Base-by-base conservation (phyloP, 2,113 vertebrate genomes). In the Tor tambroides region DNA sequence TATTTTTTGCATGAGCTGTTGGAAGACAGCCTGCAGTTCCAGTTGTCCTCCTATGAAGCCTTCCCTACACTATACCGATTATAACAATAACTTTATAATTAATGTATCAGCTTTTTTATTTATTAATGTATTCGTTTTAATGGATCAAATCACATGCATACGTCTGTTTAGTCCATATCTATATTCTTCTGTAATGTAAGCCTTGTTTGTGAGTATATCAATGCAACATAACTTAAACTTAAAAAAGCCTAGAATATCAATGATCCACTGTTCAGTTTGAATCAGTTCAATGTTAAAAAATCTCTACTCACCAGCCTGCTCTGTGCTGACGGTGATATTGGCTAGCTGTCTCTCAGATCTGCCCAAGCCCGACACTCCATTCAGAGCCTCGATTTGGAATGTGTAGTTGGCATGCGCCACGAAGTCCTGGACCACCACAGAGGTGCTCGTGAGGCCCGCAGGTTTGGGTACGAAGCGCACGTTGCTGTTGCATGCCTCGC, bases 381-480 rank as follows among this genome's bases (percentile, higher is more conserved):
- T 99, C n/a, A 93, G 92, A 26, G 97, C 97, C 93, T 99, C 96
- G 10, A 99, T 96, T 87, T 98, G 96, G 80, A 99, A 99, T 84
- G 97, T 99, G 92, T 99, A 99, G 94, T 98, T 99, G 87, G 93
- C 95, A 0, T 98, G 97, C 0, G 95, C 94, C 51, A 97, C 95
- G 72, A 97, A 98, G 92, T 99, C 98, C 43, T 98, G 94, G 51
- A 99, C 96, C 0, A 96, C 96, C 84, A 99, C 97, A 0, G 97
- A 99, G 49, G 93, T 95, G 85, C 97, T 96, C 69, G 89, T 95
- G 85, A 99, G 96, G 35, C 97, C 96, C 0, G 96, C 94, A 9
- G 97, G 96, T 65, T 95, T 91, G 0, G 98, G 98, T 63, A 99
- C 88, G 90, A 99, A 99, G 8, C 97, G 96, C 75, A 99, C 95